A percentile compares a stretch with the other conserved stretches of the same genome.
phyloP scores from a whole-genome alignment of 2,888 invertebrate genomes.

The Troides aeacus region DNA sequence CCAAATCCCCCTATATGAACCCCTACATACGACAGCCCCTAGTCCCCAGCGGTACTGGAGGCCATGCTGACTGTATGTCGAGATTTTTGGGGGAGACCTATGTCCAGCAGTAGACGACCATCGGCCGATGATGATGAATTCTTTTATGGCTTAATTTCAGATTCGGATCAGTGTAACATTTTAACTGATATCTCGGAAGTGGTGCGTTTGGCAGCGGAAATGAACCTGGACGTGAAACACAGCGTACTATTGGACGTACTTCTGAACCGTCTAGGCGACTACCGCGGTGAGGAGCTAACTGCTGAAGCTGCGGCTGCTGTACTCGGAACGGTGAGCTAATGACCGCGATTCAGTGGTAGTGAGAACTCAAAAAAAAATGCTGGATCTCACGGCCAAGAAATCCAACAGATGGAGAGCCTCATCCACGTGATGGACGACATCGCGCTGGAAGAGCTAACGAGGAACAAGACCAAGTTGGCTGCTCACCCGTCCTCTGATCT shows the following conservation, averaged over 20 bases:
- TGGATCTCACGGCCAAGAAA: not conserved
- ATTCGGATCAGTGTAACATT: constrained; percentile 29
- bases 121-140: too few relatives aligned
- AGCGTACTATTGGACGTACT: constrained; percentile 36
- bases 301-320: constrained; percentile 34
- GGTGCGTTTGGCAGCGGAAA: constrained; percentile 32
- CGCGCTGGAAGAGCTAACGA: constrained; percentile 26
- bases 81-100: too few relatives aligned
- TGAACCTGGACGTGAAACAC: constrained; percentile 31
- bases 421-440: constrained; percentile 32
- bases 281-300: constrained; percentile 23
- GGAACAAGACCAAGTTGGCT: constrained; percentile 31
- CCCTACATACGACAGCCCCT: too few relatives aligned
- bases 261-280: constrained; percentile 37
- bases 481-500: constrained; percentile 18
- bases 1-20: too few relatives aligned
- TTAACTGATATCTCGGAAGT: constrained; percentile 36
- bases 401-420: constrained; percentile 31
- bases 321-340: constrained; percentile 37
- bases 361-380: not conserved
- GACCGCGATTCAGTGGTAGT: not conserved
- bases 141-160: not conserved
- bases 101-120: too few relatives aligned
- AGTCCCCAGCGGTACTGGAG: too few relatives aligned
- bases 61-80: too few relatives aligned